Base-by-base conservation (phyloP, 2,888 invertebrate genomes). In the Spilarctia lutea region DNA sequence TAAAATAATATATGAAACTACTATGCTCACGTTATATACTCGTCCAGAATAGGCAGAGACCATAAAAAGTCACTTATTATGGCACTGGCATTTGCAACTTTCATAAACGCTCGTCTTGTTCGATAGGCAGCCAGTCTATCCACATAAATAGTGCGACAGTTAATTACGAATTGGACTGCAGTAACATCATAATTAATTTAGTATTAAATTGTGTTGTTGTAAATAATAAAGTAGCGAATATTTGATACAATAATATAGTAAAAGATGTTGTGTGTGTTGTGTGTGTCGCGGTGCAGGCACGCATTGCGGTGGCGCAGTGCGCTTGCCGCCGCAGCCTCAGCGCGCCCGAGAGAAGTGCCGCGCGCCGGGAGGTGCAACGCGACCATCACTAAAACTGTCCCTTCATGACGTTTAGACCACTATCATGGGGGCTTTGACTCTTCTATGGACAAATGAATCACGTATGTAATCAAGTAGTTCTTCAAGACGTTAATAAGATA, bases 261-360 rank as follows among this genome's bases (percentile, higher is more conserved):
- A 30, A 63, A 18, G 11, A 13, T 63, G 27, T 68, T 3, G 27
- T n/a, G n/a, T n/a, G n/a, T n/a, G n/a, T n/a, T n/a, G 45, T 24
- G 20, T 24, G 68, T n/a, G 74, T 24, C n/a, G 75, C 70, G 71
- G 63, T 65, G 65, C 48, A 56, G 68, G 65, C 69, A 82, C 86
- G 87, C 86, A 87, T 68, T 87, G 87, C 86, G 85, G 84, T 83
- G 79, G 71, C 87, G 86, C 88, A 87, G 24, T 85, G 84, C 86
- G 84, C 67, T 30, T 24, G 60, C 30, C 30, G 66, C 67, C 48
- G 56, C 60, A 30, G 6, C 42, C 70, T 13, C 71, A 68, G 6
- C 39, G 66, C 66, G 45, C 20, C 27, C 42, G 30, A 27, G 3
- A 16, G 20, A 18, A 10, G 1, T 45, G 65, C 65, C 66, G 39